A percentile compares a stretch with the other conserved stretches of the same genome.
Evolutionary conservation across 2,888 invertebrate genomes (phyloP).

Genomic region (Desoria tigrina): DNA sequence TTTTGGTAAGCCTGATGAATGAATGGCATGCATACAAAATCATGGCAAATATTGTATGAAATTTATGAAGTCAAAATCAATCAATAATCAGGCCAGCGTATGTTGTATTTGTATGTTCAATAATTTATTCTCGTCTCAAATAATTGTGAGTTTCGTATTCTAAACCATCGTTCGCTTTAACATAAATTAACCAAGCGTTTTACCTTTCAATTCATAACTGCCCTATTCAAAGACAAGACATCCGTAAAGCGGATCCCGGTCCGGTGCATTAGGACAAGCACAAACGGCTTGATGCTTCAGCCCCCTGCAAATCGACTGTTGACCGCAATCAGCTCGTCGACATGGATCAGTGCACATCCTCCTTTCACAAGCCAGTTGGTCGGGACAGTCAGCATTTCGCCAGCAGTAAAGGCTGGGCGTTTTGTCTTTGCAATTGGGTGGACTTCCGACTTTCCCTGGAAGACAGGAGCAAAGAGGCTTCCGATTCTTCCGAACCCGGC

Average conservation of each 20-base stretch:
- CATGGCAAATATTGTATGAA: too few species aligned
- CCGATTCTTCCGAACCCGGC: slow-evolving; percentile 28
- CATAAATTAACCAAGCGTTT: too few species aligned
- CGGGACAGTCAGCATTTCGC: slow-evolving; percentile 31
- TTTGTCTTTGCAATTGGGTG: slow-evolving; percentile 38
- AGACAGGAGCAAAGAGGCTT: slow-evolving; percentile 35
- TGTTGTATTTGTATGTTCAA: too few species aligned
- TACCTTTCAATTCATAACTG: too few species aligned
- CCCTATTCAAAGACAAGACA: slow-evolving; percentile 11
- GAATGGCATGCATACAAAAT: too few species aligned
- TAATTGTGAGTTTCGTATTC: too few species aligned
- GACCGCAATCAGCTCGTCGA: slow-evolving; percentile 22
- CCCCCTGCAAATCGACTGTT: slow-evolving; percentile 25
- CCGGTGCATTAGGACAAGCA: slow-evolving; percentile 39
- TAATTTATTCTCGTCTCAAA: too few species aligned
- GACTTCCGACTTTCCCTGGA: slow-evolving; percentile 33
- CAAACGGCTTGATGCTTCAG: slow-evolving; percentile 36
- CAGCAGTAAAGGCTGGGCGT: slow-evolving; percentile 24
- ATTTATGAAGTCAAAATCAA: too few species aligned
- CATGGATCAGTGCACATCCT: slow-evolving; percentile 35
- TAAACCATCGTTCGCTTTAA: too few species aligned
- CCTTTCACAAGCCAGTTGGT: slow-evolving; percentile 24
- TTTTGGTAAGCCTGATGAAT: too few species aligned
- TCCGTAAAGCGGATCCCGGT: slow-evolving; percentile 35
- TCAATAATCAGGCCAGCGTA: too few species aligned